Conservation (phyloP, 64 coral and sea anemone genomes). For the Stichodactyla mertensii region DNA sequence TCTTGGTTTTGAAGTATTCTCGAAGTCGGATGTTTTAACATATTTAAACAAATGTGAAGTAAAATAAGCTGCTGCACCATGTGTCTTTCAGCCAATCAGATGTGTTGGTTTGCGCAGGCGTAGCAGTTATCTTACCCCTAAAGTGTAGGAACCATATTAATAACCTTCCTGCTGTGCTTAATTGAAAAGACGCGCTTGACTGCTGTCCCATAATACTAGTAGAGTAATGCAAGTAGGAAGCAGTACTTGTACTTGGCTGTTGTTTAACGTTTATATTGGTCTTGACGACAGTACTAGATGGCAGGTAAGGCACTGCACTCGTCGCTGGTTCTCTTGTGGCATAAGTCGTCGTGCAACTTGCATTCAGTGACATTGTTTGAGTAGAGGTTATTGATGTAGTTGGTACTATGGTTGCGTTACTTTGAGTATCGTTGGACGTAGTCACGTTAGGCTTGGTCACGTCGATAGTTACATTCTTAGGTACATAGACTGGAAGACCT, state of each 20-base stretch:
- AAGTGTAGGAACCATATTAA: slow-evolving; percentile 29
- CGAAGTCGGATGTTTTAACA: too few relatives aligned
- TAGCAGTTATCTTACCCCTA: slow-evolving; percentile 24
- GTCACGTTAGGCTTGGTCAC: not conserved
- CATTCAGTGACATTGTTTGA: not conserved
- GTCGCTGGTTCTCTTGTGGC: not conserved
- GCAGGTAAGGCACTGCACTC: not conserved
- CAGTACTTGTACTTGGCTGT: not conserved
- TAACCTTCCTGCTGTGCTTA: slow-evolving; percentile 14
- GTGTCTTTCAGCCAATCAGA: not conserved
- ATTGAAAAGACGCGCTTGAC: slow-evolving; percentile 12
- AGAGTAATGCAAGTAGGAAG: not conserved
- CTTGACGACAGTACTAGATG: slow-evolving; percentile 1
- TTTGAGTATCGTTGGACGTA: not conserved
- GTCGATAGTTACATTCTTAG: not conserved
- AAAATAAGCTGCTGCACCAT: slow-evolving; percentile 4
- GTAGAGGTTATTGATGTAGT: not conserved
- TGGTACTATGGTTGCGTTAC: not conserved
- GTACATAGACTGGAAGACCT: not conserved
- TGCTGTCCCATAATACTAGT: not conserved
- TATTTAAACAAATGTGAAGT: not conserved
- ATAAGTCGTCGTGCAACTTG: not conserved
- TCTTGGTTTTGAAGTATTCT: too few relatives aligned
- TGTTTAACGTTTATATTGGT: not conserved
- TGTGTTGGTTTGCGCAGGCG: not conserved